Base-by-base conservation (phyloP, 2,113 vertebrate species). In the Excalfactoria chinensis region DNA sequence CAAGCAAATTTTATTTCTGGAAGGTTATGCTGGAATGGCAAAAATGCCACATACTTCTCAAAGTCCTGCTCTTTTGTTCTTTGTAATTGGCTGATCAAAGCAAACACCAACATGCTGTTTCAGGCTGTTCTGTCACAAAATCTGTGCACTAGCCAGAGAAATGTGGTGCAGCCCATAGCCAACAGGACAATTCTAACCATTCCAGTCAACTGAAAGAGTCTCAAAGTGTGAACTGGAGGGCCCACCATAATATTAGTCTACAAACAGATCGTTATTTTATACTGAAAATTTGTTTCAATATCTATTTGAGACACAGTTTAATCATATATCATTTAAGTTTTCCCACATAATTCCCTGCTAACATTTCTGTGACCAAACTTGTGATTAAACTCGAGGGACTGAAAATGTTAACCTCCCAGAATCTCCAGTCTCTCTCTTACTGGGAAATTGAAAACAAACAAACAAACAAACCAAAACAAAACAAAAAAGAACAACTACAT, bases 81-180 rank as follows among this genome's bases (percentile, higher is more conserved):
- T 64, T 71, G 23, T 60, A 59, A 78, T 35, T 68, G 30, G 26
- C 30, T 48, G 58, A n/a, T 41, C 70, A 87, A 89, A 89, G 35
- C 26, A 86, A 93, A 74, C n/a, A 68, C 51, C 40, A 81, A n/a
- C 13, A 20, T 41, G 46, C 56, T 93, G 34, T 49, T 92, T 81
- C 66, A 88, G 75, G 21, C 41, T 90, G 21, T 83, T 90, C 70
- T 81, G 81, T 84, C 69, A 84, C 62, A 84, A 64, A 81, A 64
- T 64, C 51, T 69, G 18, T 75, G 35, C 13, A 1, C 26, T 78
- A 30, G 23, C 81, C 32, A 32, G 43, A 78, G 40, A 81, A 80
- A 11, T 18, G 51, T 84, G 60, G 56, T 88, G 43, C 35, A 86
- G 60, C 72, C 83, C 83, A 53, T 13, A 73, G 26, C 22, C 73